These are phyloP conservation scores for Beroe forskalii DNA, from an alignment of 37 sponge, comb jelly and placozoan species.

Conservation along the genomic window DNA sequence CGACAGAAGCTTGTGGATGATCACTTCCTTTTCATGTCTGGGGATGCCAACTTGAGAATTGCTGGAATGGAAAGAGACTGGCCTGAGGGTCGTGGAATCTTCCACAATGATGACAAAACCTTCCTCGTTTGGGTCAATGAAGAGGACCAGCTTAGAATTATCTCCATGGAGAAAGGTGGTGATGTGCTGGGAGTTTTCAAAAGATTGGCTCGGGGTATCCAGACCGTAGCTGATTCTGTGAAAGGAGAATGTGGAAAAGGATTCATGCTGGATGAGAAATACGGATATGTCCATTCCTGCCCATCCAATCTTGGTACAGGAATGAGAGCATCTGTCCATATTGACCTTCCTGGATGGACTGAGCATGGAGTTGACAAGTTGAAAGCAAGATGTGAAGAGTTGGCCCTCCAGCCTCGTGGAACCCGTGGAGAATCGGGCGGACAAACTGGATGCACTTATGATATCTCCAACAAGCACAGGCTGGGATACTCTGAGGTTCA, in stretches of 20 bases:
- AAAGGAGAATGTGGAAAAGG: constrained; percentile 66
- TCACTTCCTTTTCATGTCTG: constrained; percentile 78
- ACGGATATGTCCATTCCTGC: constrained; percentile 84
- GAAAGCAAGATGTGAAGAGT: constrained; percentile 61
- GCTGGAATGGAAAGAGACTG: constrained; percentile 77
- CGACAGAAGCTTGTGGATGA: constrained; percentile 77
- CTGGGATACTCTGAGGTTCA: constrained; percentile 66
- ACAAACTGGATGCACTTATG: constrained; percentile 62
- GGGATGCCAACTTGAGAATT: constrained; percentile 68
- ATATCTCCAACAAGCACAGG: constrained; percentile 64
- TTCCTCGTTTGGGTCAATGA: constrained; percentile 81
- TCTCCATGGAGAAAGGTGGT: constrained; percentile 89
- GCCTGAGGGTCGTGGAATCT: constrained; percentile 82
- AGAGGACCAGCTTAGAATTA: constrained; percentile 91
- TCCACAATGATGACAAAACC: constrained; percentile 69
- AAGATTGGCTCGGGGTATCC: constrained; percentile 70
- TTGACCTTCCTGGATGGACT: constrained; percentile 75
- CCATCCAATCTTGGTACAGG: constrained; percentile 93
- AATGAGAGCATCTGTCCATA: constrained; percentile 79
- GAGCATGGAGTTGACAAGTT: constrained; percentile 46
- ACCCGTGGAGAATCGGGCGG: constrained; percentile 54
- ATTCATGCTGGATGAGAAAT: constrained; percentile 81
- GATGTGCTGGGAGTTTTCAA: constrained; percentile 70
- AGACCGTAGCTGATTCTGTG: constrained; percentile 66
- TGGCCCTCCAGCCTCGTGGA: constrained; percentile 51